Evolutionary conservation across 2,113 vertebrate species (phyloP).

Genomic region (Manacus vitellinus): DNA sequence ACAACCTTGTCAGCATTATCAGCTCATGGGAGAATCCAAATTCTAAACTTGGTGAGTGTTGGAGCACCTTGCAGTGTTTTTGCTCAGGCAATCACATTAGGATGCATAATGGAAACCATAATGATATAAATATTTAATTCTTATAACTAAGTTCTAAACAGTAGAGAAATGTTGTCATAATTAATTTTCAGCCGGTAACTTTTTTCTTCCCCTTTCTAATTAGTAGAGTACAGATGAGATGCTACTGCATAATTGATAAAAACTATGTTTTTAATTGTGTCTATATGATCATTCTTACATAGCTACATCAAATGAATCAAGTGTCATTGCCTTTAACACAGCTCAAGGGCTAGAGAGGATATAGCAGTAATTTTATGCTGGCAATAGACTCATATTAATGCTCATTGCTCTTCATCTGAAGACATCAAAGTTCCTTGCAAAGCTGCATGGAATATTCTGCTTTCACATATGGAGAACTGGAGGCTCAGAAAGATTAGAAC

Average conservation of each 20-base stretch:
- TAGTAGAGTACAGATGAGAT: conserved; percentile 55
- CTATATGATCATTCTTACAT: conserved; percentile 30
- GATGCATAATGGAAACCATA: conserved; percentile 53
- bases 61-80: conserved; percentile 26
- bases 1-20: neutral
- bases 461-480: neutral
- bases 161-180: conserved; percentile 54
- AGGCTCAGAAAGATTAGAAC: neutral
- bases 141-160: conserved; percentile 63
- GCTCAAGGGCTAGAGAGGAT: neutral
- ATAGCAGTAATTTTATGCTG: conserved; percentile 6
- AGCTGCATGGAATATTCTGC: neutral
- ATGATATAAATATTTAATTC: conserved; percentile 70
- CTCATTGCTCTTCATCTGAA: neutral
- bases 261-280: conserved; percentile 59
- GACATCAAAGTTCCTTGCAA: conserved; percentile 3
- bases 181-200: conserved; percentile 64
- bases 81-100: conserved; percentile 22
- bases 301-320: conserved; percentile 34
- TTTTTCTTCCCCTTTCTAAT: conserved; percentile 68
- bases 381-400: neutral
- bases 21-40: neutral
- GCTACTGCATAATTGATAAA: conserved; percentile 68
- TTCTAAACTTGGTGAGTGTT: neutral
- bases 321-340: neutral